Base-by-base conservation (phyloP, 2,113 vertebrate genomes). In the Corythoichthys intestinalis region DNA sequence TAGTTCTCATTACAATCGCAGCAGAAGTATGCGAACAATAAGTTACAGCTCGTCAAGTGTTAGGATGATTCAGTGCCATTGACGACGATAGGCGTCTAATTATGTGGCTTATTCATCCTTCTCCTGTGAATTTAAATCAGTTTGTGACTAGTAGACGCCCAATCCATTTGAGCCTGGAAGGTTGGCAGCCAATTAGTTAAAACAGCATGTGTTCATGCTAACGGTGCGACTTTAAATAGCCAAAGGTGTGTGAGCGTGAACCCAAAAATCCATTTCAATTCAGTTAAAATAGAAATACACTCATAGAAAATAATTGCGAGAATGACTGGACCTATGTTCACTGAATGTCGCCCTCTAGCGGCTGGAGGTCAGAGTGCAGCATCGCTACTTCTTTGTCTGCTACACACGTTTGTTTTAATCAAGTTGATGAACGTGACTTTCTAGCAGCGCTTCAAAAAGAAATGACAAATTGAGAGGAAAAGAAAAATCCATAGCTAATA, bases 401-500 rank as follows among this genome's bases (percentile, higher is more conserved):
- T 59, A 50, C 64, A 0, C 10, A 65, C 56, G 53, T 67, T 58
- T 58, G 56, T 34, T 47, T 74, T 67, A 71, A 74, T 70, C 76
- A 74, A 71, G 69, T 76, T 64, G 62, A 52, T 52, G 73, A 85
- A 82, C 52, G 35, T 81, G 63, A 83, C 73, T 84, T 88, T 83
- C 87, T 92, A 92, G 91, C 90, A 93, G 91, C 91, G 89, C 77
- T 89, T 90, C 69, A 90, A 86, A 80, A 87, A 83, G 81, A 80
- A 91, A 88, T 86, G 77, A 89, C 78, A 85, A 85, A 82, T 75
- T 73, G 68, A 85, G 69, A 81, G 86, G 53, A 80, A 77, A 80
- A 80, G 75, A 57, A 74, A 83, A 57, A 68, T 79, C n/a, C 61
- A 65, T 66, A 61, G 80, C 57, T 69, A 77, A 35, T 75, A 68